Evolutionary conservation across 2,113 vertebrate species (phyloP).

Genomic region (Pseudopipra pipra): DNA sequence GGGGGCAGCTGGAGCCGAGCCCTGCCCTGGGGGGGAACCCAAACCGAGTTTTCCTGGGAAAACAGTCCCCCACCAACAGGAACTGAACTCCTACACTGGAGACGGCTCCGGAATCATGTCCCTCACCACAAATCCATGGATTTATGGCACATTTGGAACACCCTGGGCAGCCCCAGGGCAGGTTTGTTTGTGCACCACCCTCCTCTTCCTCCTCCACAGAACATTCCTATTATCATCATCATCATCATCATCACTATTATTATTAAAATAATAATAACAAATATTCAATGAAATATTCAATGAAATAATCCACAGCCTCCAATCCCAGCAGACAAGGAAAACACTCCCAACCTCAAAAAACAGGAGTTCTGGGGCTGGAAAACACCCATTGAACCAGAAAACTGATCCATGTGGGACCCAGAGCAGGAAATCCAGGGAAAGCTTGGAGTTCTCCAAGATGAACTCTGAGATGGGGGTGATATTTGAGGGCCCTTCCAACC

Average conservation of each 20-base stretch:
- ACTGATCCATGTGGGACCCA: no score
- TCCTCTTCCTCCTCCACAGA: neutral
- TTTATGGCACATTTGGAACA: no score
- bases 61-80: neutral
- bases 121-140: neutral
- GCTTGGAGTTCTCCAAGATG: no score
- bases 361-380: neutral
- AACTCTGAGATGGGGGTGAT: neutral
- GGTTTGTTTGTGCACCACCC: neutral
- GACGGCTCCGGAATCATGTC: neutral
- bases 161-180: no score
- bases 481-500: neutral
- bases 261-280: no score
- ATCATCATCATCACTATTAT: no score
- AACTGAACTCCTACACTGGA: neutral
- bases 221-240: neutral
- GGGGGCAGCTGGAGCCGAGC: no score
- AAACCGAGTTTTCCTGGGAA: neutral
- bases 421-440: no score
- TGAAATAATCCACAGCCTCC: no score
- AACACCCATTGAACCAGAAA: neutral
- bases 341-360: neutral
- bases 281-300: neutral
- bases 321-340: neutral
- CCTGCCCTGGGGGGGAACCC: neutral